Evolutionary conservation across 2,113 vertebrate species (phyloP).

Genomic region (Oryzias curvinotus): DNA sequence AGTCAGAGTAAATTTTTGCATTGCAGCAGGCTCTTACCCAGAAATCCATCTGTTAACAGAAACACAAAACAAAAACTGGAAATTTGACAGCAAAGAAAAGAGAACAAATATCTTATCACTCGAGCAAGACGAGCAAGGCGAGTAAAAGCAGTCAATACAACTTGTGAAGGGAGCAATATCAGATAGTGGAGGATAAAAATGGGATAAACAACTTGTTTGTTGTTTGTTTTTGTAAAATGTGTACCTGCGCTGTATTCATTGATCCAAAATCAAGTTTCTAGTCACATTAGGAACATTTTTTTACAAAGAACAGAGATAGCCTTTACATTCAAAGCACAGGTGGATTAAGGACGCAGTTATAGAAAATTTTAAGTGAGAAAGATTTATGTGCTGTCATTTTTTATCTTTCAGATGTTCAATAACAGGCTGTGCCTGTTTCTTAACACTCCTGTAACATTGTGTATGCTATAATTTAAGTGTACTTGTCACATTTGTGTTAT

Average conservation of each 20-base stretch:
- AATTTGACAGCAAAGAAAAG: background rate
- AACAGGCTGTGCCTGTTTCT: too few relatives aligned
- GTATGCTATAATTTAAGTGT: too few relatives aligned
- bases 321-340: too few relatives aligned
- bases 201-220: background rate
- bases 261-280: conserved; percentile 6
- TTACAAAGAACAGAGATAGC: background rate
- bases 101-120: background rate
- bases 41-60: background rate
- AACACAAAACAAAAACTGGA: conserved; percentile 1
- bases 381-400: too few relatives aligned
- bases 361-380: too few relatives aligned
- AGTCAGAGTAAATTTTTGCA: background rate
- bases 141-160: background rate
- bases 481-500: too few relatives aligned
- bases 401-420: too few relatives aligned
- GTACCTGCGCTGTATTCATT: background rate
- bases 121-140: background rate
- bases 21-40: background rate
- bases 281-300: background rate
- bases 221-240: conserved; percentile 1
- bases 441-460: too few relatives aligned
- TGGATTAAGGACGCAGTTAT: too few relatives aligned
- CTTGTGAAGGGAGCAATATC: background rate
- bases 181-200: background rate